Conservation (phyloP, 2,113 vertebrate species). For the Fukomys damarensis region DNA sequence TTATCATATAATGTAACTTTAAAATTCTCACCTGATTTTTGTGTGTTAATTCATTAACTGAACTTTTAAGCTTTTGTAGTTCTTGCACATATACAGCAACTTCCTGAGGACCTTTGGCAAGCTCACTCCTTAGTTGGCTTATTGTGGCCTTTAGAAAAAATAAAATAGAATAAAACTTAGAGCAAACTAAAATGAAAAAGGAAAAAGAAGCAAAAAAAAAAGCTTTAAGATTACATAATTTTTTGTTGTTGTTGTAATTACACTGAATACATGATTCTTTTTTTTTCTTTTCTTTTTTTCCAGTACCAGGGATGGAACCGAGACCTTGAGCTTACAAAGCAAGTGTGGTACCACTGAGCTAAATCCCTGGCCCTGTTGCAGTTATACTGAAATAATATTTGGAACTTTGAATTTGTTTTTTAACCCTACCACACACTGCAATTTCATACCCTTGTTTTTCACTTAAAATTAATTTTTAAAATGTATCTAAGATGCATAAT, state of each 20-base stretch:
- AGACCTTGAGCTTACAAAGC: too few species aligned
- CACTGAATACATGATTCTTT: not conserved
- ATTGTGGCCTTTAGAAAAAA: conserved; percentile 89
- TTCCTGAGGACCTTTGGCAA: conserved; percentile 97
- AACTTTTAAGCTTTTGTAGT: conserved; percentile 92
- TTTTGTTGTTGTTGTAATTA: not conserved
- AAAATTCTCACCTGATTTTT: conserved; percentile 91
- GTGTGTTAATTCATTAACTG: conserved; percentile 92
- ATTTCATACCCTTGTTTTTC: not conserved
- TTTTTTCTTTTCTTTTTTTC: too few species aligned
- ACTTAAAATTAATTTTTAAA: conserved; percentile 40
- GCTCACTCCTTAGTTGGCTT: conserved; percentile 92
- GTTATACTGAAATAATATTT: not conserved
- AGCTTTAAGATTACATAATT: not conserved
- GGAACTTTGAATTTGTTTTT: conserved; percentile 29
- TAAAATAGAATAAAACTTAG: conserved; percentile 54
- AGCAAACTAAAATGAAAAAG: conserved; percentile 51
- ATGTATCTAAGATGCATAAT: not conserved
- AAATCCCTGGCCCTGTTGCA: too few species aligned
- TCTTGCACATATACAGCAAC: conserved; percentile 95
- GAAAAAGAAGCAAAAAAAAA: not conserved
- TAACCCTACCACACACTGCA: not conserved
- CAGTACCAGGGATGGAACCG: too few species aligned
- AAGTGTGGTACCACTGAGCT: too few species aligned
- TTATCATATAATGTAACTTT: not conserved